Conservation (phyloP, 2,888 invertebrate genomes). For the Machimus rusticus region DNA sequence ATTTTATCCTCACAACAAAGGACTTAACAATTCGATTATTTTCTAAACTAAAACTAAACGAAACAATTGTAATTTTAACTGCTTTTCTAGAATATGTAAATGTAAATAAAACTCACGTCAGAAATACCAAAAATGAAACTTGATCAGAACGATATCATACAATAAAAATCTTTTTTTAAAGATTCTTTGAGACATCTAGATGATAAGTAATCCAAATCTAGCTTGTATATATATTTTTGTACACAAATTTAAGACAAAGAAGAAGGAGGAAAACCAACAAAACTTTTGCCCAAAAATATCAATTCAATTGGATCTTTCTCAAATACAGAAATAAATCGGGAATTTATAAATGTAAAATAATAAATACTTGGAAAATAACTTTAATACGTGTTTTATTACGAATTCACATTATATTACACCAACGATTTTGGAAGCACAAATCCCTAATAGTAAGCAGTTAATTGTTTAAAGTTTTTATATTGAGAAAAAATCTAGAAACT, state of each 20-base stretch:
- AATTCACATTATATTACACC: not conserved
- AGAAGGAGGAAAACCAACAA: slow-evolving; percentile 4
- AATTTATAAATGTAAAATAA: slow-evolving; percentile 34
- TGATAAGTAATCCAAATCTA: slow-evolving; percentile 33
- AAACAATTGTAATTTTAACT: slow-evolving; percentile 4
- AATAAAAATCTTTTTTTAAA: slow-evolving; percentile 21
- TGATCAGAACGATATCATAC: slow-evolving; percentile 25
- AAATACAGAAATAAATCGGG: slow-evolving; percentile 27
- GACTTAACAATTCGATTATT: not conserved
- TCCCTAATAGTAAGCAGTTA: not conserved
- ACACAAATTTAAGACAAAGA: slow-evolving; percentile 33
- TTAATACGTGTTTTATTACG: not conserved
- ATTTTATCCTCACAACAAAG: not conserved
- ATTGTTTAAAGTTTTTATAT: not conserved
- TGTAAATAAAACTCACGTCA: slow-evolving; percentile 5
- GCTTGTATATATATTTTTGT: slow-evolving; percentile 43
- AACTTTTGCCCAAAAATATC: slow-evolving; percentile 20
- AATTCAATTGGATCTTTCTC: slow-evolving; percentile 9
- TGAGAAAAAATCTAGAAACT: not conserved
- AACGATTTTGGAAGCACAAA: slow-evolving; percentile 32
- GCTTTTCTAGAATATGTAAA: slow-evolving; percentile 14
- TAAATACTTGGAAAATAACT: slow-evolving; percentile 21
- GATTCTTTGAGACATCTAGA: slow-evolving; percentile 19
- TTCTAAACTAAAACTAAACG: not conserved
- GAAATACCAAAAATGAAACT: slow-evolving; percentile 34